phyloP scores from a whole-genome alignment of 2,113 vertebrate genomes.

The Cyprinus carpio region DNA sequence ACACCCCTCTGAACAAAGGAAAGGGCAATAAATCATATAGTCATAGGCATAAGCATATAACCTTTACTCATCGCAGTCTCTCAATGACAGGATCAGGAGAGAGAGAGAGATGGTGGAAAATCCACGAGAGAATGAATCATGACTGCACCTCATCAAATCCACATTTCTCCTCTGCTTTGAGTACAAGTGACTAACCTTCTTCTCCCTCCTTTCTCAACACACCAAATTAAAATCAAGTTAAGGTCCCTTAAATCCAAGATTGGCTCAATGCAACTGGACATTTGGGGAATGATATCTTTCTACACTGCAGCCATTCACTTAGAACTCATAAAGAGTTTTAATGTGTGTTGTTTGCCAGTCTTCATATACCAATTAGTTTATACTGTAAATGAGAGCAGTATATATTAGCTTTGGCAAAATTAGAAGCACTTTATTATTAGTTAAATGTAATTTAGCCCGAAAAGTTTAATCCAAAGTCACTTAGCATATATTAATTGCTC shows the following conservation, averaged over 20 bases:
- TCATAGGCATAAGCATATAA: slow-evolving; percentile 44
- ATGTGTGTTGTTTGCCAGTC: background rate
- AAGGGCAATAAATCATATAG: slow-evolving; percentile 43
- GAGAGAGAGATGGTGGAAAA: slow-evolving; percentile 28
- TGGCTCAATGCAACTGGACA: background rate
- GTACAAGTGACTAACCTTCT: slow-evolving; percentile 28
- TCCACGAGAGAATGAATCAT: slow-evolving; percentile 38
- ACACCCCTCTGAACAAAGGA: slow-evolving; percentile 35
- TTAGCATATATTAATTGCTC: background rate
- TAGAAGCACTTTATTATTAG: slow-evolving; percentile 2
- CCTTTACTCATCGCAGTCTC: slow-evolving; percentile 43
- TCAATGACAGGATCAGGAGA: slow-evolving; percentile 35
- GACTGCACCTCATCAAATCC: slow-evolving; percentile 47
- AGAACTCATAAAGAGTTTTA: background rate
- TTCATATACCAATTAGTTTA: background rate
- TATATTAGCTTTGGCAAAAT: background rate
- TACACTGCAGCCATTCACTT: slow-evolving; percentile 2
- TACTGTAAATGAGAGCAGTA: background rate
- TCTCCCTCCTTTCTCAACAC: slow-evolving; percentile 14
- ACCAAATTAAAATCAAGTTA: slow-evolving; percentile 39
- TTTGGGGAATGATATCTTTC: background rate
- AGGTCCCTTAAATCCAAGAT: slow-evolving; percentile 14
- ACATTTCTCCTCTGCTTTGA: slow-evolving; percentile 31
- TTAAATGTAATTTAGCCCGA: background rate
- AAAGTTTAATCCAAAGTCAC: background rate